phyloP scores from a whole-genome alignment of 2,113 vertebrate genomes.

The Scolopax mira region DNA sequence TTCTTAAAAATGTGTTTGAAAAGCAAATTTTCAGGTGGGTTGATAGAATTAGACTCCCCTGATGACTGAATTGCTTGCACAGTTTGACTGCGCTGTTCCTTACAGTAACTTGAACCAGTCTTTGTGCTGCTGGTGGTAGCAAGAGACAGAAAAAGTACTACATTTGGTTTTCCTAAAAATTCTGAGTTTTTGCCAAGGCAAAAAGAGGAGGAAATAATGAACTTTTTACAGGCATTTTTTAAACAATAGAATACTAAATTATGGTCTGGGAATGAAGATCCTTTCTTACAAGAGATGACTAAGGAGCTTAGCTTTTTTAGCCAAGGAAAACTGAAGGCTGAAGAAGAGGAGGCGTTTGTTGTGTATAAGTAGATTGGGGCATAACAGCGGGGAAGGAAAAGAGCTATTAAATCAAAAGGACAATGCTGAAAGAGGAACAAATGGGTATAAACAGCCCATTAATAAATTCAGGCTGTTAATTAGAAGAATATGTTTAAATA shows the following conservation, averaged over 20 bases:
- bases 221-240: background rate
- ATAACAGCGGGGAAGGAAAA: conserved; percentile 4
- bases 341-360: background rate
- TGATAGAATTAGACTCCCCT: conserved; percentile 13
- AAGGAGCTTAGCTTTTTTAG: conserved; percentile 48
- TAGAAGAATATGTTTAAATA: background rate
- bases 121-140: background rate
- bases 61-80: conserved; percentile 1
- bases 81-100: background rate
- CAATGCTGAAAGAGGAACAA: conserved; percentile 21
- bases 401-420: conserved; percentile 17
- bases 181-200: conserved; percentile 29
- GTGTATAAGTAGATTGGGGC: conserved; percentile 12
- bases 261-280: conserved; percentile 18
- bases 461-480: conserved; percentile 20
- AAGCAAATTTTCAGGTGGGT: conserved; percentile 34
- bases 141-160: background rate
- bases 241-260: conserved; percentile 13
- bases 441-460: background rate
- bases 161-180: background rate
- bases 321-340: conserved; percentile 24
- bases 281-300: background rate
- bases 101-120: background rate
- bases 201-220: conserved; percentile 24
- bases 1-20: background rate